A percentile compares a stretch with the other conserved stretches of the same genome.
phyloP scores from a whole-genome alignment of 2,797 vertebrate genomes.

The Neosilurus mollespiculum region DNA sequence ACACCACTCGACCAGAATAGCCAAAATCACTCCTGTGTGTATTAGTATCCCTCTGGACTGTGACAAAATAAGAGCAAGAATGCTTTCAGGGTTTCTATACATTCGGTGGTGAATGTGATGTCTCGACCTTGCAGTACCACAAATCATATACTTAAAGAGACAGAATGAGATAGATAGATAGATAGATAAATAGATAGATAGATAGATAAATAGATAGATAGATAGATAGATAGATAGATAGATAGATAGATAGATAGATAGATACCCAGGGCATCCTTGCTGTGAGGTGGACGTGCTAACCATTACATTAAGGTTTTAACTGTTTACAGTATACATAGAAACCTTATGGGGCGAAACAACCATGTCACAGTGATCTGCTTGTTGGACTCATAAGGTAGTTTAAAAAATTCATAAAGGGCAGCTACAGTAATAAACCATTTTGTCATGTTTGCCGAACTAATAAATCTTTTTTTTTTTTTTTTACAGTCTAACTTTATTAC shows the following conservation, averaged over 20 bases:
- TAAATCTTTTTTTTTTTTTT: background rate
- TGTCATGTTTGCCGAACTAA: background rate
- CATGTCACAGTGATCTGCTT: too few species aligned
- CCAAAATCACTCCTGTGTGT: conserved; percentile 21
- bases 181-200: background rate
- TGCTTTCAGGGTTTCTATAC: background rate
- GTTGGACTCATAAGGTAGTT: too few species aligned
- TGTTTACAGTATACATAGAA: too few species aligned
- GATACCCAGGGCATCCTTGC: background rate
- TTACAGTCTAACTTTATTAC: background rate
- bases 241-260: background rate
- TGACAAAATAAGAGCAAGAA: conserved; percentile 2
- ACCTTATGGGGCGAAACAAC: too few species aligned
- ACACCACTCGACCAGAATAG: conserved; percentile 11
- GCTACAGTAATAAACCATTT: background rate
- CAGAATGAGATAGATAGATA: background rate
- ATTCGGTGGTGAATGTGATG: background rate
- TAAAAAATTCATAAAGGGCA: too few species aligned
- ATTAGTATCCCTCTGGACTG: conserved; percentile 13
- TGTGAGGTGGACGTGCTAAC: too few species aligned
- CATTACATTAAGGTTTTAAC: too few species aligned
- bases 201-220: background rate
- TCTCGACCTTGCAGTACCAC: background rate
- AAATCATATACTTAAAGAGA: background rate
- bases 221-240: background rate